Conservation (phyloP, 1,140 invertebrate genomes). For the Planococcus citri region DNA sequence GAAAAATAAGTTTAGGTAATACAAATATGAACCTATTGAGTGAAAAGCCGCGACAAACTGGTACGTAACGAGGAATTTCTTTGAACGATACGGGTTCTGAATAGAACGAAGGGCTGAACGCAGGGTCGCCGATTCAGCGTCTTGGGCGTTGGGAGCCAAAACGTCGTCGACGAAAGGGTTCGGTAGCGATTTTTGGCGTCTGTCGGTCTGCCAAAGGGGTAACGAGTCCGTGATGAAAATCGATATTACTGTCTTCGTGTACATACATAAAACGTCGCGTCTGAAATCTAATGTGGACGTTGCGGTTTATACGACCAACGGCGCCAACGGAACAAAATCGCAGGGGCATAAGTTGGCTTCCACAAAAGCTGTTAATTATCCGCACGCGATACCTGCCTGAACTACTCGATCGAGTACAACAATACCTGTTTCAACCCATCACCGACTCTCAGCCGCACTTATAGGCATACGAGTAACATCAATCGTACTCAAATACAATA, state of each 20-base stretch:
- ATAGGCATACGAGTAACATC: too few species aligned
- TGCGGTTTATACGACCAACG: not conserved
- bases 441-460: too few species aligned
- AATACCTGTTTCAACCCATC: not conserved
- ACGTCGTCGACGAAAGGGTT: not conserved
- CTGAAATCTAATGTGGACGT: not conserved
- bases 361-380: not conserved
- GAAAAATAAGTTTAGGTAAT: not conserved
- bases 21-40: not conserved
- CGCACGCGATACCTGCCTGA: too few species aligned
- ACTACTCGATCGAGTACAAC: not conserved
- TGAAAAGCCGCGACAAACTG: conserved; percentile 1
- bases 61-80: not conserved
- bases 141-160: not conserved
- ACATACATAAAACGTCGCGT: too few species aligned
- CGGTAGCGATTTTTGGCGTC: conserved; percentile 7
- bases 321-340: not conserved
- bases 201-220: conserved; percentile 16
- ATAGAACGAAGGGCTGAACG: not conserved
- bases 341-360: not conserved
- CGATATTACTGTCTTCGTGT: not conserved
- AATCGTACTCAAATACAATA: too few species aligned
- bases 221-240: not conserved
- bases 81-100: not conserved
- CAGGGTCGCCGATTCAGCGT: not conserved